A percentile compares a stretch with the other conserved stretches of the same genome.
Conservation (phyloP, 2,113 vertebrate genomes). For the Crotalus tigris region DNA sequence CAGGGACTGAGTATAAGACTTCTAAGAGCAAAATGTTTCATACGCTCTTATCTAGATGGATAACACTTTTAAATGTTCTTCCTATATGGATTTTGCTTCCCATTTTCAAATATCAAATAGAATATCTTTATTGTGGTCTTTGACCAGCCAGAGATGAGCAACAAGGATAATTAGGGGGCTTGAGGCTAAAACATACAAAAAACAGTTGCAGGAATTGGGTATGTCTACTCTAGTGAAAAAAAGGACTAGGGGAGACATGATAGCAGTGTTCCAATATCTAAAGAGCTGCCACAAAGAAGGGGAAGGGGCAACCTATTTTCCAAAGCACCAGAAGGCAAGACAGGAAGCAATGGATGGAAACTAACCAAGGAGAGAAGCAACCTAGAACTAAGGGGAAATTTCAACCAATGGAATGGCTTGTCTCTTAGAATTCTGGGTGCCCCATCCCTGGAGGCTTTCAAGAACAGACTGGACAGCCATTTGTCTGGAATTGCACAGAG, state of each 20-base stretch:
- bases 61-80: not conserved
- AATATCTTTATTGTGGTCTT: not conserved
- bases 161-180: not conserved
- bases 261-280: not conserved
- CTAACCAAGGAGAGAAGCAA: too few species aligned
- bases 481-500: not conserved
- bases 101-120: not conserved
- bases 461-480: not conserved
- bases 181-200: not conserved
- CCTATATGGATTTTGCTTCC: not conserved
- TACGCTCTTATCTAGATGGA: not conserved
- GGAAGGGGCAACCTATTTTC: too few species aligned
- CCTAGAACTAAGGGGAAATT: too few species aligned
- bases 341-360: not conserved
- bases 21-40: not conserved
- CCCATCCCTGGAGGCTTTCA: not conserved
- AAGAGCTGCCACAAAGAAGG: not conserved
- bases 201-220: not conserved
- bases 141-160: not conserved
- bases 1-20: not conserved
- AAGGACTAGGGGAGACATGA: not conserved
- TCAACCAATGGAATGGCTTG: not conserved
- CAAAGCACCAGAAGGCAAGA: not conserved
- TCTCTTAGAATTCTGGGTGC: not conserved
- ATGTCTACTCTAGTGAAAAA: not conserved